Conservation (phyloP, 1,140 invertebrate genomes). For the Linepithema humile region DNA sequence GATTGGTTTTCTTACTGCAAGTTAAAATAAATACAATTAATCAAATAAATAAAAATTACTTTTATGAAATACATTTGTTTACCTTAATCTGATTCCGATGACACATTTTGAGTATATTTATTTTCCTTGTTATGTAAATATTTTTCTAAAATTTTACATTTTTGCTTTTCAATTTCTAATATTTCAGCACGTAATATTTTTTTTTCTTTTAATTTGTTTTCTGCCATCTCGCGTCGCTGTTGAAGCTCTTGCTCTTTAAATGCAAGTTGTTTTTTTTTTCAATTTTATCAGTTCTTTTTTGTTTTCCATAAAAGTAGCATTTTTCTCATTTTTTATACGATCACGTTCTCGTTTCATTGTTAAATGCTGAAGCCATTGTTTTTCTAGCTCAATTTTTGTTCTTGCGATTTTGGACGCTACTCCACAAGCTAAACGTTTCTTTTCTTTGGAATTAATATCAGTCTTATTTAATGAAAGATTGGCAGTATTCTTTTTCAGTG, state of each 20-base stretch:
- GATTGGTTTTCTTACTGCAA: too few species aligned
- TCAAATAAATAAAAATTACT: too few species aligned
- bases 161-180: background rate
- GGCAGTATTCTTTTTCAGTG: background rate
- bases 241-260: background rate
- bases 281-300: background rate
- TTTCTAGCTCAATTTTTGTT: background rate
- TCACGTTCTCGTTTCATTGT: background rate
- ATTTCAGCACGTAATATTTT: background rate
- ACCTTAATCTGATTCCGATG: background rate
- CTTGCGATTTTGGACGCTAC: background rate
- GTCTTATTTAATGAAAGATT: background rate
- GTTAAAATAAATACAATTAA: too few species aligned
- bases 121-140: background rate
- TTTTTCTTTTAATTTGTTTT: background rate
- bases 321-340: background rate
- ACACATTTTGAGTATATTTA: background rate
- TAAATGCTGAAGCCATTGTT: background rate
- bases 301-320: background rate
- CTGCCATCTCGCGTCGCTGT: background rate
- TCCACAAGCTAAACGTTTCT: background rate
- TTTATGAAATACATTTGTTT: too few species aligned
- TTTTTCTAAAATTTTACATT: background rate
- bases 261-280: background rate
- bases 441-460: background rate